A percentile compares a stretch with the other conserved stretches of the same genome.
phyloP scores from a whole-genome alignment of 2,113 vertebrate genomes.

The Proterorhinus semilunaris region DNA sequence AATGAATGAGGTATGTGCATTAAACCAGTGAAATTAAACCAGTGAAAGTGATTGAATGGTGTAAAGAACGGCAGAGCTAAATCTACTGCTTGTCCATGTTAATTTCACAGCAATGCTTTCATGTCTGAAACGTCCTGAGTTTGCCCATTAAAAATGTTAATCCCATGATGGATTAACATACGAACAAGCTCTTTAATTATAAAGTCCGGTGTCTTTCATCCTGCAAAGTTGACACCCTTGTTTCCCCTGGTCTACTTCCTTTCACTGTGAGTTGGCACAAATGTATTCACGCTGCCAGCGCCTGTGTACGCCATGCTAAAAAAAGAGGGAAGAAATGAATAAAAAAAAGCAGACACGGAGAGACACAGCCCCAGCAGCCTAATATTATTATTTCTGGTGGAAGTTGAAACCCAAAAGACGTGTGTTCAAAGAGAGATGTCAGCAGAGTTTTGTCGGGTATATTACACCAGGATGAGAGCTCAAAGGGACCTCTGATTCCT shows the following conservation, averaged over 20 bases:
- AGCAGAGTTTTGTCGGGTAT: conserved; percentile 45
- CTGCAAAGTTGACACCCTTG: conserved; percentile 3
- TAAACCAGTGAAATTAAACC: too few species aligned
- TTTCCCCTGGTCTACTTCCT: conserved; percentile 10
- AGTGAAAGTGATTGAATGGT: not conserved
- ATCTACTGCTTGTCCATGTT: not conserved
- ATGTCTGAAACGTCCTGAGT: not conserved
- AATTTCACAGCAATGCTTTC: not conserved
- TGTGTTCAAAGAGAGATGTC: conserved; percentile 52
- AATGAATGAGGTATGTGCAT: too few species aligned
- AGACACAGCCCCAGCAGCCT: conserved; percentile 24
- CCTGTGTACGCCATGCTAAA: conserved; percentile 25
- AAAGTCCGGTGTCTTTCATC: not conserved
- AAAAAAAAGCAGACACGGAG: not conserved
- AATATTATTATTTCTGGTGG: conserved; percentile 55
- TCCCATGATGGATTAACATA: conserved; percentile 9
- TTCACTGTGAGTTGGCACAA: conserved; percentile 52
- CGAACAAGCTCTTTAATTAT: not conserved
- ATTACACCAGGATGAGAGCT: conserved; percentile 30
- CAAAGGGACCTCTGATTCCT: conserved; percentile 26
- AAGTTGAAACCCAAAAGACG: conserved; percentile 37
- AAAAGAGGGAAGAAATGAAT: not conserved
- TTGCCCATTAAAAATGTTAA: conserved; percentile 3
- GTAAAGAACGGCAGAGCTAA: not conserved
- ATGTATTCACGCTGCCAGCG: conserved; percentile 56